Base-by-base conservation (phyloP, 2,888 invertebrate genomes). In the Aquatica leii region DNA sequence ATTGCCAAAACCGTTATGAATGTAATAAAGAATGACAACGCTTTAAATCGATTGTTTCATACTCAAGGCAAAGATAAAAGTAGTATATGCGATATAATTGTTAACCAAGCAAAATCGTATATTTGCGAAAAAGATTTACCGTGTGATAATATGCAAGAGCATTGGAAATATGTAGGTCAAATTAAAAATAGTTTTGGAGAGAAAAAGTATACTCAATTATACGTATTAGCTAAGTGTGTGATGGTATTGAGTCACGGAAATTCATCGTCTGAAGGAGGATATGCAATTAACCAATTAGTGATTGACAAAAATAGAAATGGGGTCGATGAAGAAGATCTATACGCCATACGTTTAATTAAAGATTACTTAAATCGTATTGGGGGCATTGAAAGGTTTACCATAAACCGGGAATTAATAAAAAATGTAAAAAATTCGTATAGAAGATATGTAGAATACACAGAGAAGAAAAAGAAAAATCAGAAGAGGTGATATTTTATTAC, bases 51-150 rank as follows among this genome's bases (percentile, higher is more conserved):
- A 14, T 41, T 63, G 18, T 63, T 63, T 59, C 59, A 46, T 20
- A 63, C 63, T 12, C 59, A 63, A 59, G 54, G 55, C 1, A 63
- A 63, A 18, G 63, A 63, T 37, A 59, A 59, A 51, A 41, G 20
- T 24, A 40, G 18, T 40, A 14, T 63, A 11, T 51, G 50, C 11
- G 59, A 63, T 24, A 50, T 59, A 6, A 54, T 63, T 5, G 14
- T n/a, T 20, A 55, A 49, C 37, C 63, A 63, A 43, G 59, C 55
- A 3, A 63, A 63, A 51, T 18, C 55, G 54, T 63, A 51, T 37
- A 49, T 51, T 1, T 35, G 20, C 15, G 63, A 63, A 35, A 63
- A 63, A 20, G 53, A 31, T 51, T 21, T 53, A 21, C 35, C 55
- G 15, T 46, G 20, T 5, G 46, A 55, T 12, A 55, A 43, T 37